Percentiles rank a stretch among this genome's conserved stretches.
Evolutionary conservation across 2,113 vertebrate species (phyloP).

Genomic region (Trematomus loennbergii): DNA sequence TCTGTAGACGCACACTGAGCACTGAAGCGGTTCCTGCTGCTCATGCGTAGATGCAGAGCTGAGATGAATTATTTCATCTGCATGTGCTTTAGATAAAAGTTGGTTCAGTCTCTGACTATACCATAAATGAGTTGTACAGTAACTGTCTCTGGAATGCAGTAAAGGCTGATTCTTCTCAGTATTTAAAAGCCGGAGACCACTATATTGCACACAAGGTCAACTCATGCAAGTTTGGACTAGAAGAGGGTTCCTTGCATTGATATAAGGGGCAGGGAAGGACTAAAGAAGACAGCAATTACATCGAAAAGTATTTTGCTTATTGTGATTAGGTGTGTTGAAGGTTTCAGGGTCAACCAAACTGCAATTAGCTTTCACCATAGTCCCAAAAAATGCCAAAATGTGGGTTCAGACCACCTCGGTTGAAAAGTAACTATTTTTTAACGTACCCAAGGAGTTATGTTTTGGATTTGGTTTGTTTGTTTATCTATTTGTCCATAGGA

Average conservation of each 20-base stretch:
- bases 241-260: background rate
- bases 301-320: background rate
- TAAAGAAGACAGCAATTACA: background rate
- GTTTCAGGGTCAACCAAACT: background rate
- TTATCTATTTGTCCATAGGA: background rate
- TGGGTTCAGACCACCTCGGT: no score
- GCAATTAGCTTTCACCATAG: background rate
- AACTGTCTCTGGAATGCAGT: slow-evolving; percentile 25
- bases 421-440: no score
- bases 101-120: background rate
- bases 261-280: background rate
- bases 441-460: no score
- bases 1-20: background rate
- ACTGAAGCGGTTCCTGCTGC: background rate
- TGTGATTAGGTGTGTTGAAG: background rate
- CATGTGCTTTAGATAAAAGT: background rate
- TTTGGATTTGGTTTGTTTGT: no score
- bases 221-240: background rate
- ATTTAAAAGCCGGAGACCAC: slow-evolving; percentile 3
- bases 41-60: background rate
- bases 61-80: background rate
- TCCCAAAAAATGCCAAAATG: background rate
- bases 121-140: slow-evolving; percentile 25
- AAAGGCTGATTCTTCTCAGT: background rate
- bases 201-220: background rate